Evolutionary conservation across 2,113 vertebrate genomes (phyloP), one percentile per base, ranked within the genome.

Genomic region (Marmota monax): DNA sequence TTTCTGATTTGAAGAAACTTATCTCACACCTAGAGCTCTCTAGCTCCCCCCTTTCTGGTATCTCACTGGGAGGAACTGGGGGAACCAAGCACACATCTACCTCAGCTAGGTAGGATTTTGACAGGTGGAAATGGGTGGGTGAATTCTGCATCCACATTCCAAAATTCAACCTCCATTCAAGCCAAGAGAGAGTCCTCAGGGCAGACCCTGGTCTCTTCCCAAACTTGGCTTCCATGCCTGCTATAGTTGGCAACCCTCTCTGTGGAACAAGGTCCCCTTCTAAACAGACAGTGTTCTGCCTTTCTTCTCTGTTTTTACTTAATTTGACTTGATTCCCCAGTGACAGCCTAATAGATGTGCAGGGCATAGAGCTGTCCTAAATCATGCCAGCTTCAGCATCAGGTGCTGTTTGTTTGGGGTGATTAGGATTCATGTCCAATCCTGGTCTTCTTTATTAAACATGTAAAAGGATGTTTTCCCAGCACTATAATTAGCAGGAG

Each of bases 381-480:
- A 53, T 74, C 0, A 0, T 10, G 1, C n/a, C 29, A 5, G 18
- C 88, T 69, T 76, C 79, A 39, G 5, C 61, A 27, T 42, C 16
- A 20, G 39, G 20, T 58, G 16, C 18, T 72, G 0, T 93, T 88
- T 29, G 39, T 76, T 76, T 53, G 11, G 67, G 84, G 48, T 90
- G 70, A 22, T 34, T 58, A 39, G 82, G 76, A 80, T 61, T 70
- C 34, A 2, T 32, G 78, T 83, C 77, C 25, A 39, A 11, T 42
- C 77, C 74, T 79, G 39, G 51, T 51, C n/a, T 69, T 88, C 1
- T 0, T 79, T n/a, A 80, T 42, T 39, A 48, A 32, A 45, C 3
- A 18, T 27, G 37, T 37, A 65, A 65, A 74, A 61, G 25, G 72
- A 56, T 78, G 22, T 76, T 74, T 58, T 76, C 69, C 56, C 2